Conservation (phyloP, 2,888 invertebrate species). For the Osmoderma eremita region DNA sequence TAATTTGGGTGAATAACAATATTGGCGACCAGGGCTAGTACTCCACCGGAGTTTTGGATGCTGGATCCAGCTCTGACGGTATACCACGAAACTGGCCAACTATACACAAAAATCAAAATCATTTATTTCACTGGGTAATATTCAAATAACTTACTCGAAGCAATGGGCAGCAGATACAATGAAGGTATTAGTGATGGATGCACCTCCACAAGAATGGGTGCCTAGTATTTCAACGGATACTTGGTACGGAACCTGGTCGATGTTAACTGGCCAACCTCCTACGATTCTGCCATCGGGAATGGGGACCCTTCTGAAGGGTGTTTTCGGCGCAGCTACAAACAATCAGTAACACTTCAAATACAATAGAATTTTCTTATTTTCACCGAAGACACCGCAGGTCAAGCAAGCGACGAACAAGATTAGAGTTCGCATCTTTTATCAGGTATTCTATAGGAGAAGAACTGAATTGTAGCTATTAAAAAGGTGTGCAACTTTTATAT, state of each 20-base stretch:
- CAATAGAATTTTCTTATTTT: too few species aligned
- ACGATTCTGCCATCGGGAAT: conserved; percentile 29
- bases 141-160: background rate
- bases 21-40: conserved; percentile 37
- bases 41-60: conserved; percentile 36
- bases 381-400: too few species aligned
- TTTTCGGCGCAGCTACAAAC: too few species aligned
- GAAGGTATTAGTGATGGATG: conserved; percentile 8
- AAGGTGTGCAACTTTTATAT: too few species aligned
- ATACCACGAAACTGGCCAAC: background rate
- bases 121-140: too few species aligned
- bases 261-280: conserved; percentile 22
- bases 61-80: conserved; percentile 42
- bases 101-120: too few species aligned
- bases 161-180: conserved; percentile 36
- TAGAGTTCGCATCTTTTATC: too few species aligned
- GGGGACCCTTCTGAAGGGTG: too few species aligned
- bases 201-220: conserved; percentile 26
- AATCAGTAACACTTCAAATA: too few species aligned
- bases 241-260: conserved; percentile 34
- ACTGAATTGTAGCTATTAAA: too few species aligned
- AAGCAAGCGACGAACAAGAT: too few species aligned
- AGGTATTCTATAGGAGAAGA: too few species aligned
- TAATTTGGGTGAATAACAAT: conserved; percentile 52
- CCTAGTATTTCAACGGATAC: conserved; percentile 7